A percentile compares a stretch with the other conserved stretches of the same genome.
phyloP scores from a whole-genome alignment of 1,140 invertebrate genomes.

The Bombus soroeensis region DNA sequence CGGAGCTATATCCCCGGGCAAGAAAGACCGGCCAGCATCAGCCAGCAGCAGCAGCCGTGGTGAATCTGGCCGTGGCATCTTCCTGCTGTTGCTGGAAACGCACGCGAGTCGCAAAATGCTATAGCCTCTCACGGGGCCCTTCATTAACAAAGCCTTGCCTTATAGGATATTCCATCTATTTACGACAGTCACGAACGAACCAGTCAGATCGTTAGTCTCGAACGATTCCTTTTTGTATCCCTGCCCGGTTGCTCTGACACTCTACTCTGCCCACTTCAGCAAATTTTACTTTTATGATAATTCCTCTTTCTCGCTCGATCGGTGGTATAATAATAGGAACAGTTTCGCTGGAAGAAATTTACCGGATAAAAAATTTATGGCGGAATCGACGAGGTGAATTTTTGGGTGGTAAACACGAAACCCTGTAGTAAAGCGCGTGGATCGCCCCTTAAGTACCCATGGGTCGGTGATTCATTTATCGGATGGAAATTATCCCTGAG shows the following conservation, averaged over 20 bases:
- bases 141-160: slow-evolving; percentile 69
- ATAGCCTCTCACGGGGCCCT: slow-evolving; percentile 36
- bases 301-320: background rate
- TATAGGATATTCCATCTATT: slow-evolving; percentile 70
- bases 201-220: slow-evolving; percentile 56
- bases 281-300: background rate
- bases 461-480: slow-evolving; percentile 34
- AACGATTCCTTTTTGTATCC: slow-evolving; percentile 51
- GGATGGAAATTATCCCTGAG: slow-evolving; percentile 28
- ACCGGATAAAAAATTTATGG: background rate
- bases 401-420: background rate
- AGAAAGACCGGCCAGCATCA: slow-evolving; percentile 25
- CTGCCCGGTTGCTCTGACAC: no score
- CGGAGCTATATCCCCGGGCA: slow-evolving; percentile 34
- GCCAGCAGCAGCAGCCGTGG: background rate
- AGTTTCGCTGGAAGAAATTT: background rate
- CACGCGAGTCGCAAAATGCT: slow-evolving; percentile 66
- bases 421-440: background rate
- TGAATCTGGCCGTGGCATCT: slow-evolving; percentile 64
- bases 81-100: slow-evolving; percentile 55
- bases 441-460: background rate
- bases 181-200: slow-evolving; percentile 67
- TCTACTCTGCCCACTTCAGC: background rate
- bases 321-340: background rate
- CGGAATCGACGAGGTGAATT: background rate